phyloP scores from a whole-genome alignment of 2,888 invertebrate species.

The Phymatocera aterrima region DNA sequence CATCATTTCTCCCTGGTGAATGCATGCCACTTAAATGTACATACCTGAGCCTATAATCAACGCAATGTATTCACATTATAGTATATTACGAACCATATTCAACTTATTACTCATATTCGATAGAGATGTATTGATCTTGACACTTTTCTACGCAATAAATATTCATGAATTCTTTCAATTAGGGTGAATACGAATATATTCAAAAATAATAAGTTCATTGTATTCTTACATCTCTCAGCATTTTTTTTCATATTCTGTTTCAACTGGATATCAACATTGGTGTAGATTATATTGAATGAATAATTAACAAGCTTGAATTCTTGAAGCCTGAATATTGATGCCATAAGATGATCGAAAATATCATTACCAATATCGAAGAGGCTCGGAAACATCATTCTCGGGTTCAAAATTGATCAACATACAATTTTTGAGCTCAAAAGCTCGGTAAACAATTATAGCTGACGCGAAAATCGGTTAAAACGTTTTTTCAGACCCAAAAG shows the following conservation, averaged over 20 bases:
- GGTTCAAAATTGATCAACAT: too few relatives aligned
- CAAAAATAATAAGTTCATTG: neutral
- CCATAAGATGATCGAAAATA: too few relatives aligned
- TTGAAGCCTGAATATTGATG: too few relatives aligned
- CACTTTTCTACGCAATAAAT: neutral
- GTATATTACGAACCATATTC: conserved; percentile 34
- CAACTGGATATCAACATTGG: neutral
- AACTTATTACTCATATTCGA: conserved; percentile 32
- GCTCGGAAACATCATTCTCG: too few relatives aligned
- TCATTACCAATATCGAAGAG: too few relatives aligned
- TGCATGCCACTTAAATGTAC: conserved; percentile 46
- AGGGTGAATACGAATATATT: neutral
- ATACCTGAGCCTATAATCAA: conserved; percentile 47
- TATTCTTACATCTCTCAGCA: neutral
- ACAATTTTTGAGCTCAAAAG: too few relatives aligned
- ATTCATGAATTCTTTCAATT: too few relatives aligned
- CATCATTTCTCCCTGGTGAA: conserved; percentile 39
- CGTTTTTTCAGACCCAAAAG: too few relatives aligned
- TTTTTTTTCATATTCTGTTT: conserved; percentile 1
- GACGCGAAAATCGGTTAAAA: too few relatives aligned
- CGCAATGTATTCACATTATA: conserved; percentile 42
- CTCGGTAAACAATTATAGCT: too few relatives aligned
- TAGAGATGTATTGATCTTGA: neutral
- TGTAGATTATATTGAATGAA: neutral
- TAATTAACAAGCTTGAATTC: neutral